phyloP scores from a whole-genome alignment of 2,888 invertebrate genomes.

The Mythimna albipuncta region DNA sequence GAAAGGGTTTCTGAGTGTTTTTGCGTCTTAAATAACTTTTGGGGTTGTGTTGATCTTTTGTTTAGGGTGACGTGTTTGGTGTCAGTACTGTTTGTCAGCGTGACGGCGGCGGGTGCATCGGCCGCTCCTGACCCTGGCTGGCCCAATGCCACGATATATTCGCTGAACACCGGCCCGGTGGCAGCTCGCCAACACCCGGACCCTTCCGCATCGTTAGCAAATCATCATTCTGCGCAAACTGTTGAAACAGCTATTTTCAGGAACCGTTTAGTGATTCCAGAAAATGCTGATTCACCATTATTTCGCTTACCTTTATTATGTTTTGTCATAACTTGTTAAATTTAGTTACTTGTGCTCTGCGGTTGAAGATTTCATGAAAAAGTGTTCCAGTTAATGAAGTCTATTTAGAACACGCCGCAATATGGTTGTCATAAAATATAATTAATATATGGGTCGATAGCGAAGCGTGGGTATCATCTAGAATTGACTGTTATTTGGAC shows the following conservation, averaged over 20 bases:
- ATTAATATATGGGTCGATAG: conserved; percentile 49
- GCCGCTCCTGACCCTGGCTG: conserved; percentile 90
- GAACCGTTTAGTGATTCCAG: conserved; percentile 57
- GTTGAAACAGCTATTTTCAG: conserved; percentile 66
- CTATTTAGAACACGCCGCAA: conserved; percentile 23
- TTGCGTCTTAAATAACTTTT: conserved; percentile 24
- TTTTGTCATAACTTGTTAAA: background rate
- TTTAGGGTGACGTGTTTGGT: conserved; percentile 55
- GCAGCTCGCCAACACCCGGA: conserved; percentile 82
- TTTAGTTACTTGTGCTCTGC: background rate
- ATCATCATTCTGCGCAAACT: conserved; percentile 78
- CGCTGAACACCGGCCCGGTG: conserved; percentile 74
- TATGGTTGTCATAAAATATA: conserved; percentile 51
- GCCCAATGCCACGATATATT: conserved; percentile 88
- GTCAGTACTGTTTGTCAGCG: conserved; percentile 69
- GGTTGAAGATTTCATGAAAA: conserved; percentile 2
- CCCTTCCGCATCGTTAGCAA: conserved; percentile 87
- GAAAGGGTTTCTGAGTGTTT: conserved; percentile 51
- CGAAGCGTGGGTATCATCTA: conserved; percentile 30
- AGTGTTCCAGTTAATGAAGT: conserved; percentile 17
- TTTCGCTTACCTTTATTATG: background rate
- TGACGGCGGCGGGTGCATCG: conserved; percentile 84
- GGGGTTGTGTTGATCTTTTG: conserved; percentile 47
- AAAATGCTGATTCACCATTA: conserved; percentile 53
- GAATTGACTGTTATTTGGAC: conserved; percentile 17